These are phyloP conservation scores for Hiodon tergisus DNA, from an alignment of 2,113 vertebrate genomes.

Conservation along the genomic window DNA sequence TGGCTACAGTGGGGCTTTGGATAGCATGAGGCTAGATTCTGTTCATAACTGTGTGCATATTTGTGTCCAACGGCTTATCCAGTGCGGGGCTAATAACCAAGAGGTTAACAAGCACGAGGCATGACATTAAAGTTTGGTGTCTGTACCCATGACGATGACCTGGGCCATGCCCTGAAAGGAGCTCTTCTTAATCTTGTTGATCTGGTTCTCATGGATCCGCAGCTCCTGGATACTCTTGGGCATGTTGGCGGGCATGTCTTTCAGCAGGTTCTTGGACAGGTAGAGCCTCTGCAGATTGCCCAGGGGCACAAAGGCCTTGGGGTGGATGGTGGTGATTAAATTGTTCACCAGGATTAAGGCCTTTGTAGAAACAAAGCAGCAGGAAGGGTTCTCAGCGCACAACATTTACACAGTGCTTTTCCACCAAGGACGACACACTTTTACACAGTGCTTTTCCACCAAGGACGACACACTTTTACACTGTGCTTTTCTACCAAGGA, in stretches of 20 bases:
- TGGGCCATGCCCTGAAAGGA: constrained; percentile 82
- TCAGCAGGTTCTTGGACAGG: constrained; percentile 89
- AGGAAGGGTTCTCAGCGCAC: not conserved
- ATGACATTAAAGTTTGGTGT: not conserved
- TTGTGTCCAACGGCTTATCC: too few relatives aligned
- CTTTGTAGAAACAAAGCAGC: constrained; percentile 45
- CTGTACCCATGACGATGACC: constrained; percentile 88
- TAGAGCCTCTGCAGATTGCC: constrained; percentile 89
- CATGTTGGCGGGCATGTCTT: constrained; percentile 91
- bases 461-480: too few relatives aligned
- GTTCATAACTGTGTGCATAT: too few relatives aligned
- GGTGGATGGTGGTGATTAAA: constrained; percentile 85
- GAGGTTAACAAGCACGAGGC: too few relatives aligned
- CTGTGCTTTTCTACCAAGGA: too few relatives aligned
- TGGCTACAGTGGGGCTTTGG: too few relatives aligned
- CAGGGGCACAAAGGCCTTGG: constrained; percentile 80
- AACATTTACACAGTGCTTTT: too few relatives aligned
- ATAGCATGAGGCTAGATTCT: too few relatives aligned
- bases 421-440: too few relatives aligned
- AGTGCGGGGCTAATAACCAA: too few relatives aligned
- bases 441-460: too few relatives aligned
- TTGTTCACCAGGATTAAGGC: constrained; percentile 94
- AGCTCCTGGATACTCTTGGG: constrained; percentile 93
- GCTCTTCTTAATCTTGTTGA: constrained; percentile 83
- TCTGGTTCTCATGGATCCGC: constrained; percentile 89